Evolutionary conservation across 2,797 vertebrate species (phyloP).

Genomic region (Cossypha heuglini): DNA sequence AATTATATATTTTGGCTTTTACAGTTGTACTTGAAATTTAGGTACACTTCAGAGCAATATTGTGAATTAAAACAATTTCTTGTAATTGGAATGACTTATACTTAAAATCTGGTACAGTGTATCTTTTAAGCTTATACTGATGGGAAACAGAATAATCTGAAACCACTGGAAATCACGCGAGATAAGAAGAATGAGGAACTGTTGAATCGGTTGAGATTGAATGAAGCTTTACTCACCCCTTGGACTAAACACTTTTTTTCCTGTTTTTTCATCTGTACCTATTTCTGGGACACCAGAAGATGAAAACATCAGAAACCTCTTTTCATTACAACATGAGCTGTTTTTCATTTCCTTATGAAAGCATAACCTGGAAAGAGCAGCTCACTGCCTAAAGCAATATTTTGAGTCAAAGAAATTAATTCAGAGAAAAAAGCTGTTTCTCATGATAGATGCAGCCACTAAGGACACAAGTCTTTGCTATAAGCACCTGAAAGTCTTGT

Average conservation of each 20-base stretch:
- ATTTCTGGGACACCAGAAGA: constrained; percentile 30
- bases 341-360: constrained; percentile 27
- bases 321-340: constrained; percentile 28
- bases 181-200: neutral
- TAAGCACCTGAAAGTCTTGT: neutral
- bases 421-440: neutral
- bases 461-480: neutral
- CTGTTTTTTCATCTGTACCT: constrained; percentile 7
- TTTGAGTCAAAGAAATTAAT: constrained; percentile 25
- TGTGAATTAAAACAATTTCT: neutral
- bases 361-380: constrained; percentile 4
- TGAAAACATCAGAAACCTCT: constrained; percentile 24
- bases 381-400: constrained; percentile 42
- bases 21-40: neutral
- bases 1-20: neutral
- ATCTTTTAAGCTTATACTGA: neutral
- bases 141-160: neutral
- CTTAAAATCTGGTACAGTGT: neutral
- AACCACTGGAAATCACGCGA: neutral
- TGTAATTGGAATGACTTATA: neutral
- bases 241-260: neutral
- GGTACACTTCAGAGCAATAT: neutral
- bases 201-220: neutral
- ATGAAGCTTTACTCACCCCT: neutral
- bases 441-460: neutral